Base-by-base conservation (phyloP, 2,888 invertebrate species). In the Drosophila niveifrons region DNA sequence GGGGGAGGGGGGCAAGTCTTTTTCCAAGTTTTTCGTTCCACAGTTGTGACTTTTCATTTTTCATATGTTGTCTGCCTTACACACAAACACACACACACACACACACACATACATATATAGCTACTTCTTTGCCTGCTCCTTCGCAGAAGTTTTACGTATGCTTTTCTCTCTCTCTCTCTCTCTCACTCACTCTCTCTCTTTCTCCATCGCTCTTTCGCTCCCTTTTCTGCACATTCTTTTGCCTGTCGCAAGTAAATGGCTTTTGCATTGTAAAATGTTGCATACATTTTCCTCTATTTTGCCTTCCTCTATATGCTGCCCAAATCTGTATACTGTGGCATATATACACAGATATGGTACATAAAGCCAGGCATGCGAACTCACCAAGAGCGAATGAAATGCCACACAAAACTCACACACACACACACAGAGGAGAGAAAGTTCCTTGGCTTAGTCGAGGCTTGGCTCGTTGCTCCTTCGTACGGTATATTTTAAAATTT, bases 181-280 rank as follows among this genome's bases (percentile, higher is more conserved):
- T 28, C 59, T 13, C n/a, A 31, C 29, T 70, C 43, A 36, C 53
- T 55, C 41, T 52, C 52, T 41, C 48, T 47, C 48, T 28, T 11
- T 44, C 44, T 50, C 13, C 23, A 13, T 47, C 28, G 46, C 36
- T 44, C 18, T 48, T 31, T 9, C 3, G 9, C 52, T 51, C 48
- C 31, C 48, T 39, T 66, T 67, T 57, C 47, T 62, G 52, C 43
- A 31, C 43, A 51, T 58, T 68, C 23, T 58, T 55, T 55, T 53
- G 55, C 50, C 64, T 55, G 64, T 51, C 43, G 55, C 70, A 56
- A 80, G 86, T 82, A 89, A 89, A 87, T 87, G 89, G 85, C 79
- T 89, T 89, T 87, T 90, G 88, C 88, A 89, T 90, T 89, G 83
- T 89, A 89, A 90, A 90, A 87, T 89, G 88, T 88, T 88, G 90